A percentile compares a stretch with the other conserved stretches of the same genome.
These are phyloP conservation scores for Atherinomorus stipes DNA, from an alignment of 2,113 vertebrate species.

Conservation along the genomic window DNA sequence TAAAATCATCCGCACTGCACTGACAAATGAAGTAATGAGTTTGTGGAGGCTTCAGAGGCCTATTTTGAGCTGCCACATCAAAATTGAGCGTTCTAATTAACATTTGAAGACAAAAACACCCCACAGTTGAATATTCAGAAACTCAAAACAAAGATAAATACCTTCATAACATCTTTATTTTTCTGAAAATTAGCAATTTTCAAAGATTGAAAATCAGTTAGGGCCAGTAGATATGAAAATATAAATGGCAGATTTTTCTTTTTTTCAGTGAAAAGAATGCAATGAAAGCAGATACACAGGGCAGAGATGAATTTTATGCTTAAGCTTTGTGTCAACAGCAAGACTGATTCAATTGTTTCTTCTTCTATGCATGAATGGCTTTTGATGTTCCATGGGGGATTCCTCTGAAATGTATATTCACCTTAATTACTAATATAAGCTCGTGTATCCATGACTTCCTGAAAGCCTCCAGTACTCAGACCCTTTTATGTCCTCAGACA, in stretches of 20 bases:
- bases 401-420: not conserved
- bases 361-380: conserved; percentile 17
- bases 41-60: not conserved
- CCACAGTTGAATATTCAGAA: conserved; percentile 2
- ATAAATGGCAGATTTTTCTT: not conserved
- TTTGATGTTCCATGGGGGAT: conserved; percentile 38
- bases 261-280: not conserved
- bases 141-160: not conserved
- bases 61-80: not conserved
- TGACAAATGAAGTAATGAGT: conserved; percentile 22
- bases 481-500: conserved; percentile 30
- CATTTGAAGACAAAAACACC: not conserved
- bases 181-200: not conserved
- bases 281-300: not conserved
- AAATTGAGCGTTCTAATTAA: conserved; percentile 22
- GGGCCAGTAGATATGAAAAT: not conserved
- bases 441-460: conserved; percentile 12
- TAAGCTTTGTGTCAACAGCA: conserved; percentile 14
- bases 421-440: conserved; percentile 39
- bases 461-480: conserved; percentile 24
- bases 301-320: conserved; percentile 20
- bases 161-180: not conserved
- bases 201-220: not conserved
- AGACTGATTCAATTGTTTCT: conserved; percentile 6
- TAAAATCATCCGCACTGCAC: not conserved